Base-by-base conservation (phyloP, 2,113 vertebrate genomes). In the Chelonoidis abingdonii region DNA sequence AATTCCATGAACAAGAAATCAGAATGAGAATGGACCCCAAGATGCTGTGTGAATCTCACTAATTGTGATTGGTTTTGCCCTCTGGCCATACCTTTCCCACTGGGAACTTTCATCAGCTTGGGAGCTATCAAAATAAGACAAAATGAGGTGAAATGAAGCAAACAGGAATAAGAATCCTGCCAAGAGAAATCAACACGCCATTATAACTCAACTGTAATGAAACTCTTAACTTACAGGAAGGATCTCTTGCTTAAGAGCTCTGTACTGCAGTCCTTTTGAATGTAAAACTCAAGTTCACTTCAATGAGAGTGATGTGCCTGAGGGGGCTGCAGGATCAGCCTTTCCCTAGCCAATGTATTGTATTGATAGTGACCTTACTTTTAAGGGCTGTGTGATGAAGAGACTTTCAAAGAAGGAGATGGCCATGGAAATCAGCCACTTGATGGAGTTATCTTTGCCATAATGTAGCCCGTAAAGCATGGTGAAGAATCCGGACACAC, bases 321-420 rank as follows among this genome's bases (percentile, higher is more conserved):
- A n/a, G 75, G 5, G 31, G 17, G 22, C 22, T 47, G 53, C 10
- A 85, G 59, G 56, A 83, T 38, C 78, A 89, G 5, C 52, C 92
- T 53, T 8, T 24, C 54, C 29, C 52, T 56, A 24, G 14, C 59
- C 44, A 17, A 16, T 38, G 17, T 19, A 7, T 69, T 72, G 8
- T 72, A 38, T 38, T 72, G 19, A 10, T 50, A 22, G 76, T 93
- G 59, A 49, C 44, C 96, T 98, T 96, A 99, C 99, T 98, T 99
- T 99, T 62, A 99, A 96, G 27, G 99, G 99, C 92, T 99, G 99
- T 14, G 99, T 99, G 89, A 99, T 98, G 85, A 99, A 99, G 86
- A 99, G 97, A n/a, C 99, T 99, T 98, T 99, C 99, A 94, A 99
- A 98, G 93, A 99, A 99, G 80, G 99, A 99, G 90, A 99, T 98